Conservation (phyloP, 2,113 vertebrate genomes). For the Pituophis catenifer region DNA sequence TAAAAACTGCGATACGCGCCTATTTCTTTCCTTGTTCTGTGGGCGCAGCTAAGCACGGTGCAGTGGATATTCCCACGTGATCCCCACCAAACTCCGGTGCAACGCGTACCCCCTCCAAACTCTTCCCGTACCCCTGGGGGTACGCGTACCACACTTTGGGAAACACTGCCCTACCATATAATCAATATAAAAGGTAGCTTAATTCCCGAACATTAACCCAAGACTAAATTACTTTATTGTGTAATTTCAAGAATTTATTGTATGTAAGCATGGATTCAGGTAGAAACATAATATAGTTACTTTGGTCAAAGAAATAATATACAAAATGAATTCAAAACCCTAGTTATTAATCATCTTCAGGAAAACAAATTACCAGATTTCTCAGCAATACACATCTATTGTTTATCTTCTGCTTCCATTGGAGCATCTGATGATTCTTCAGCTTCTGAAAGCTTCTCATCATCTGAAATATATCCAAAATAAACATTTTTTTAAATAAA, state of each 20-base stretch:
- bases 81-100: too few species aligned
- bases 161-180: too few species aligned
- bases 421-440: conserved; percentile 84
- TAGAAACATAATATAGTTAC: conserved; percentile 41
- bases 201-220: conserved; percentile 23
- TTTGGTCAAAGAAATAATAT: neutral
- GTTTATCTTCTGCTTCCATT: conserved; percentile 78
- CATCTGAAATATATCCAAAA: conserved; percentile 85
- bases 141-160: too few species aligned
- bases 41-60: too few species aligned
- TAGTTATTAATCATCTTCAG: neutral
- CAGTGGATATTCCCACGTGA: too few species aligned
- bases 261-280: conserved; percentile 28
- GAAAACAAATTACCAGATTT: neutral
- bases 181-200: neutral
- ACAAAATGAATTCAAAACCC: neutral
- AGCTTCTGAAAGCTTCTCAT: conserved; percentile 90
- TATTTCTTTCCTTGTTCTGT: too few species aligned
- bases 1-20: too few species aligned
- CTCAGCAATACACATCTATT: conserved; percentile 33
- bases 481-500: conserved; percentile 30
- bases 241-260: neutral
- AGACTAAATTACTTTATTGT: neutral
- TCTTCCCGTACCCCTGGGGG: too few species aligned
- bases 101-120: too few species aligned